phyloP scores from a whole-genome alignment of 1,140 invertebrate genomes.

The Leptestheria dahalacensis region DNA sequence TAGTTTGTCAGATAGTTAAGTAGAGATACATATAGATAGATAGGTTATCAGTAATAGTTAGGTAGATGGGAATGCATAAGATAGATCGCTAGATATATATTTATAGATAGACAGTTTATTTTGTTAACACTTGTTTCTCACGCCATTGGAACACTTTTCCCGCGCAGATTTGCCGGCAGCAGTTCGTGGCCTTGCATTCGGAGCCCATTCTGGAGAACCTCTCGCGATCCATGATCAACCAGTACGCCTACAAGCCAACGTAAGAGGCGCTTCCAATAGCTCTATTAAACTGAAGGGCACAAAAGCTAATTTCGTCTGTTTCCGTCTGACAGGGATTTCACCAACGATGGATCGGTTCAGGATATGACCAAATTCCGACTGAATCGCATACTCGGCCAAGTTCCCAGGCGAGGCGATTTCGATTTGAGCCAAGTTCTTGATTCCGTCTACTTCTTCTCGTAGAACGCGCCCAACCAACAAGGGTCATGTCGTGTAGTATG shows the following conservation, averaged over 20 bases:
- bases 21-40: too few relatives aligned
- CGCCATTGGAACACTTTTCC: too few relatives aligned
- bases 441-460: conserved; percentile 61
- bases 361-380: conserved; percentile 41
- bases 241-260: conserved; percentile 43
- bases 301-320: conserved; percentile 14
- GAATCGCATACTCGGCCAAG: conserved; percentile 39
- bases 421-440: conserved; percentile 53
- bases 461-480: neutral
- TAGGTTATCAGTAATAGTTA: too few relatives aligned
- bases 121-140: conserved; percentile 16
- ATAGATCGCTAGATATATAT: too few relatives aligned
- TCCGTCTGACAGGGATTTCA: conserved; percentile 33
- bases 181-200: conserved; percentile 87
- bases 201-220: conserved; percentile 83
- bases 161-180: conserved; percentile 84
- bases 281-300: neutral
- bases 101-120: too few relatives aligned
- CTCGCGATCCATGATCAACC: conserved; percentile 52
- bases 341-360: conserved; percentile 32
- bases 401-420: conserved; percentile 58
- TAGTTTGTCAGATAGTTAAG: too few relatives aligned
- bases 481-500: neutral
- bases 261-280: conserved; percentile 27
- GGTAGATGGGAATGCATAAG: too few relatives aligned